Conservation (phyloP, 2,888 invertebrate species). For the Poecilobothrus nobilitatus region DNA sequence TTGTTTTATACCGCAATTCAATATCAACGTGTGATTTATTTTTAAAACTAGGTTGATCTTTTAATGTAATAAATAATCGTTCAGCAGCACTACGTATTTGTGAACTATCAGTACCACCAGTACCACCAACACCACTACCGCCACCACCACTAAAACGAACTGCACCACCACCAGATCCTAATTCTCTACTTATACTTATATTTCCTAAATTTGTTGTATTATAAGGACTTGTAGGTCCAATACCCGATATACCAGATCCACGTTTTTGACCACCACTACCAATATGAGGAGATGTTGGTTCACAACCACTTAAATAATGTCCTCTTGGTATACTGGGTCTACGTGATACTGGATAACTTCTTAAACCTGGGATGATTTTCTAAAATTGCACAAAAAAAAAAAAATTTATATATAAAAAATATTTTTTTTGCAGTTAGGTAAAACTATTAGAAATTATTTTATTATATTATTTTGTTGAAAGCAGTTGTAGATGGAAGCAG, state of each 20-base stretch:
- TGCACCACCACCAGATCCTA: not conserved
- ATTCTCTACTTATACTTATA: conserved; percentile 4
- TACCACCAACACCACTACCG: not conserved
- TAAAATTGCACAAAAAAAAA: not conserved
- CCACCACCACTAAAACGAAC: not conserved
- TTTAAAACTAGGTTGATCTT: conserved; percentile 55
- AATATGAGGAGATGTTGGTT: not conserved
- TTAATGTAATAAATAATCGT: conserved; percentile 38
- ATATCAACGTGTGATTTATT: conserved; percentile 56
- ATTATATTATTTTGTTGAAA: not conserved
- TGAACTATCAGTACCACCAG: conserved; percentile 19
- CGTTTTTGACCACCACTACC: not conserved
- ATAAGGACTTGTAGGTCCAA: conserved; percentile 9
- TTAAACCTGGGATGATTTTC: conserved; percentile 8
- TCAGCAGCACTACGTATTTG: conserved; percentile 29
- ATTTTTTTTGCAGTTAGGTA: not conserved
- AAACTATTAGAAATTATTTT: not conserved
- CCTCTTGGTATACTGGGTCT: not conserved
- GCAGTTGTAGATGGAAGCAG: no score
- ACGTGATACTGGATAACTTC: not conserved
- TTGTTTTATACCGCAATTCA: conserved; percentile 57
- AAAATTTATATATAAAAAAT: not conserved
- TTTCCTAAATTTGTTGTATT: conserved; percentile 1
- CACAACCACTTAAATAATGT: not conserved
- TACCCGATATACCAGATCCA: not conserved